Conservation (phyloP, 1,140 invertebrate species). For the Atta colombica region DNA sequence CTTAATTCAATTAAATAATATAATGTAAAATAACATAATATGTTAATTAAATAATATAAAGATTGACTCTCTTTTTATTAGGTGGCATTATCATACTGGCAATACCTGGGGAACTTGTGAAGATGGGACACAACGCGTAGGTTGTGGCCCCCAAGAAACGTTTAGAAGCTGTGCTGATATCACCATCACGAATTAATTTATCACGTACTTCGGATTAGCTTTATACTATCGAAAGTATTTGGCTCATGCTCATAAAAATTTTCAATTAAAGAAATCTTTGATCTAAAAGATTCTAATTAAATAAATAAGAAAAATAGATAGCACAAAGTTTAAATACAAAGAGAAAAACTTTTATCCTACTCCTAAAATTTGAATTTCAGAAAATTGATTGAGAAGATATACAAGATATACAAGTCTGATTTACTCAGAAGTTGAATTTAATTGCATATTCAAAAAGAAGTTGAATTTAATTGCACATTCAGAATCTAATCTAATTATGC, state of each 20-base stretch:
- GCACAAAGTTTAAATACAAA: neutral
- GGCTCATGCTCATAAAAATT: neutral
- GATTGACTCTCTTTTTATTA: conserved; percentile 10
- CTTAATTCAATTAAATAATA: neutral
- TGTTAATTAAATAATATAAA: neutral
- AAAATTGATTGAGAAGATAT: neutral
- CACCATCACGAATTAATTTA: conserved; percentile 82
- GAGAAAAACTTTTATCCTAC: neutral
- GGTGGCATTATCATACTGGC: conserved; percentile 90
- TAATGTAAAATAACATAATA: neutral
- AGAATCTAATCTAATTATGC: too few relatives aligned
- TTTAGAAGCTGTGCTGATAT: conserved; percentile 91
- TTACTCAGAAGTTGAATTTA: neutral
- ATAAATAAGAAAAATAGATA: neutral
- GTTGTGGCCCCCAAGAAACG: conserved; percentile 90
- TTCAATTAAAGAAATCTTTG: neutral
- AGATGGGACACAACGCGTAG: conserved; percentile 82
- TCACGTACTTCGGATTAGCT: neutral
- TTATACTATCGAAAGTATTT: neutral
- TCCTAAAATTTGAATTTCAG: neutral
- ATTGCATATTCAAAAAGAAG: neutral
- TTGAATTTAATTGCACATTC: neutral
- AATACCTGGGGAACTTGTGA: conserved; percentile 88
- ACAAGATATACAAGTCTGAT: neutral
- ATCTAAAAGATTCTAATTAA: neutral